phyloP scores from a whole-genome alignment of 2,113 vertebrate species.

The Melanerpes aurifrons region DNA sequence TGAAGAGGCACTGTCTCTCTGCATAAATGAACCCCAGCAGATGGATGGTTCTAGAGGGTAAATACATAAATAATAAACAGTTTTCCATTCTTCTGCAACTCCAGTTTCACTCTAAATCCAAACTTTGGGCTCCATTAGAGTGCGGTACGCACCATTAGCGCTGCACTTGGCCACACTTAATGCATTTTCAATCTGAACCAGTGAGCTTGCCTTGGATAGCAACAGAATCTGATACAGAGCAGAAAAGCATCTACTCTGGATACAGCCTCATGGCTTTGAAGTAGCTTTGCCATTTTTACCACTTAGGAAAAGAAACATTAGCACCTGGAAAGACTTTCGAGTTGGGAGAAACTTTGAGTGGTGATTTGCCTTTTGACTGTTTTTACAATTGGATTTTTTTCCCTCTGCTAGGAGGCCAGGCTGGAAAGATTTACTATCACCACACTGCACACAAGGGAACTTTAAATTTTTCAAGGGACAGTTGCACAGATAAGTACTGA shows the following conservation, averaged over 20 bases:
- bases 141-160: not conserved
- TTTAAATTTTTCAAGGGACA: conserved; percentile 37
- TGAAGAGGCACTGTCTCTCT: not conserved
- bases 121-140: not conserved
- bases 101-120: not conserved
- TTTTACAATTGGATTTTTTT: conserved; percentile 38
- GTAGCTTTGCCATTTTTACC: conserved; percentile 37
- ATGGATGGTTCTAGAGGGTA: not conserved
- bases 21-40: not conserved
- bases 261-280: conserved; percentile 10
- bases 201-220: not conserved
- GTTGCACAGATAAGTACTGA: conserved; percentile 29
- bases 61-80: conserved; percentile 13
- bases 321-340: conserved; percentile 47
- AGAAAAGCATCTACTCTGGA: conserved; percentile 27
- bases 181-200: conserved; percentile 32
- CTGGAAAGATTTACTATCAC: conserved; percentile 50
- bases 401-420: not conserved
- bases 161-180: not conserved
- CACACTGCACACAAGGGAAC: conserved; percentile 20
- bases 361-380: conserved; percentile 25
- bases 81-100: not conserved
- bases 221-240: not conserved
- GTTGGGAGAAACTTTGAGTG: conserved; percentile 23
- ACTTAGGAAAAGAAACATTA: conserved; percentile 50